Percentiles rank a stretch among this genome's conserved stretches.
Conservation (phyloP, 1,140 invertebrate genomes). For the Drosophila sturtevanti region DNA sequence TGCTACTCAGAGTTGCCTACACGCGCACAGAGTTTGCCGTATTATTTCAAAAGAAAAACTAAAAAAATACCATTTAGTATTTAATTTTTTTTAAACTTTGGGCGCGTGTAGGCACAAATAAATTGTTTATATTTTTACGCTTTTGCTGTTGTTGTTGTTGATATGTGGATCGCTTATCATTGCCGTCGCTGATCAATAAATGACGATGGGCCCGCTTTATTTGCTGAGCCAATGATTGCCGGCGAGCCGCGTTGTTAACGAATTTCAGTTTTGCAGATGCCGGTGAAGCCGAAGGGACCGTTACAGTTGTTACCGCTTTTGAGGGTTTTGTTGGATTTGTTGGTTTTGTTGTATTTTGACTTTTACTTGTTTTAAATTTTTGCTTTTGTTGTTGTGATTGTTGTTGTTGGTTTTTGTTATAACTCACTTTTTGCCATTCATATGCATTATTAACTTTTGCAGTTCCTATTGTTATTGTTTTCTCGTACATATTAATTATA, state of each 20-base stretch:
- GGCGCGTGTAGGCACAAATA: not conserved
- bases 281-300: slow-evolving; percentile 22
- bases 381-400: slow-evolving; percentile 26
- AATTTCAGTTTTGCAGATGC: slow-evolving; percentile 36
- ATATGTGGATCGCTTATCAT: slow-evolving; percentile 47
- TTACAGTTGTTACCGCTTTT: slow-evolving; percentile 8
- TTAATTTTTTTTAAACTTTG: not conserved
- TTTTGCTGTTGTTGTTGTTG: slow-evolving; percentile 46
- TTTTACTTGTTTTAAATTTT: slow-evolving; percentile 30
- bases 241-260: slow-evolving; percentile 58
- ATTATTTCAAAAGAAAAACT: not conserved
- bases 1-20: not conserved
- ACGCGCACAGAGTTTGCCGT: not conserved
- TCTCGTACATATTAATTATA: slow-evolving; percentile 77
- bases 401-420: slow-evolving; percentile 59
- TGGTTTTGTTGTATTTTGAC: slow-evolving; percentile 34
- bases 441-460: slow-evolving; percentile 80
- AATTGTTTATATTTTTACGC: slow-evolving; percentile 41
- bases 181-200: slow-evolving; percentile 73
- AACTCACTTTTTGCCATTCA: slow-evolving; percentile 78
- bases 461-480: slow-evolving; percentile 73
- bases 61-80: not conserved
- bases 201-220: slow-evolving; percentile 79
- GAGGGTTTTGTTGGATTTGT: slow-evolving; percentile 23
- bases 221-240: slow-evolving; percentile 71